Conservation (phyloP, 2,888 invertebrate species). For the Caenorhabditis uteleia region DNA sequence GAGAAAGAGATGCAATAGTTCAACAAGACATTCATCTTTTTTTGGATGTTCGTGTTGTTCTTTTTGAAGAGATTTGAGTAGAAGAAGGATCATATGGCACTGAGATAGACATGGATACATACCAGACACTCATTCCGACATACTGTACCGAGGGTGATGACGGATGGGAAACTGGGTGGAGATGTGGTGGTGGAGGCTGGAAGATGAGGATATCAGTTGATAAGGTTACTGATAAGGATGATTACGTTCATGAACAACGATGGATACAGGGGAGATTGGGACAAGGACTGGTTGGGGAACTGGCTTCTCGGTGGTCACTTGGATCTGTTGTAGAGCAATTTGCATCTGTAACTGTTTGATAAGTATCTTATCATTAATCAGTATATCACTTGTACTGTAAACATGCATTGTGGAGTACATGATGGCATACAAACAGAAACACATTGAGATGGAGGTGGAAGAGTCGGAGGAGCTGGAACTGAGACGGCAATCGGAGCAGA, state of each 20-base stretch:
- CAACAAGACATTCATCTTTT: not conserved
- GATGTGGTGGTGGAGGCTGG: conserved; percentile 18
- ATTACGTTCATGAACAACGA: too few relatives aligned
- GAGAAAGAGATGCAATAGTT: conserved; percentile 10
- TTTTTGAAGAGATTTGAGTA: too few relatives aligned
- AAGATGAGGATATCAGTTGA: too few relatives aligned
- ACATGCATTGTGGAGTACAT: conserved; percentile 39
- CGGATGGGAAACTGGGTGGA: conserved; percentile 14
- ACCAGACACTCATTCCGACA: conserved; percentile 46
- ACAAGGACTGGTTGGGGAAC: conserved; percentile 17
- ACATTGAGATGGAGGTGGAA: conserved; percentile 16
- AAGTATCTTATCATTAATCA: not conserved
- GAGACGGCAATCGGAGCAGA: too few relatives aligned
- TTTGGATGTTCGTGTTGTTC: too few relatives aligned
- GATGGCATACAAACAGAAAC: conserved; percentile 41
- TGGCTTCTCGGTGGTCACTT: not conserved
- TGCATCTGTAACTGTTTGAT: conserved; percentile 24
- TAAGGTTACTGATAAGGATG: too few relatives aligned
- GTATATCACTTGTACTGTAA: conserved; percentile 24
- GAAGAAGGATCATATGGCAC: too few relatives aligned
- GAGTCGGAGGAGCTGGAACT: not conserved
- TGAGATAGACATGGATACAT: conserved; percentile 1
- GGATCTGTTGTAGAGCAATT: conserved; percentile 16
- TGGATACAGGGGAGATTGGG: conserved; percentile 16
- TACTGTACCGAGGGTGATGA: conserved; percentile 21